These are phyloP conservation scores for Ctenochaetus hawaiiensis DNA, from an alignment of 2,797 vertebrate genomes.

Conservation along the genomic window DNA sequence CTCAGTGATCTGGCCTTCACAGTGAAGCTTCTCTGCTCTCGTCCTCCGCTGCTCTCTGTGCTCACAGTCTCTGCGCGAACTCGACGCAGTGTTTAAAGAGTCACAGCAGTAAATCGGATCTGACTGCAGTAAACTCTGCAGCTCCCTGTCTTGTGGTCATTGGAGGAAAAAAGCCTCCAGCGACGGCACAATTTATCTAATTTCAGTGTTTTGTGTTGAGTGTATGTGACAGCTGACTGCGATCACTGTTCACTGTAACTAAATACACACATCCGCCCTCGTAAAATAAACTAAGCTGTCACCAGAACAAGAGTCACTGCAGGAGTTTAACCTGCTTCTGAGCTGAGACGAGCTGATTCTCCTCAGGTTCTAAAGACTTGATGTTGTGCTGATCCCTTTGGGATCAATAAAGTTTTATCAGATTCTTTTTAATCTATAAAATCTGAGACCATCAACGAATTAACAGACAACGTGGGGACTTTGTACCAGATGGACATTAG, in stretches of 20 bases:
- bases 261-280: neutral
- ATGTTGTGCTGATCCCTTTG: too few relatives aligned
- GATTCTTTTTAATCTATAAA: too few relatives aligned
- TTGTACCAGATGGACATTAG: too few relatives aligned
- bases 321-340: neutral
- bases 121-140: constrained; percentile 45
- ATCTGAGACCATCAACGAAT: too few relatives aligned
- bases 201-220: constrained; percentile 34
- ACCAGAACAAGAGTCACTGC: neutral
- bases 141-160: constrained; percentile 31
- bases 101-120: constrained; percentile 31
- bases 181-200: constrained; percentile 32
- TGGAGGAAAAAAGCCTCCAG: constrained; percentile 34
- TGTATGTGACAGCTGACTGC: constrained; percentile 37
- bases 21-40: neutral
- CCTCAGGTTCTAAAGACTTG: neutral
- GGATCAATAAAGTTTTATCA: too few relatives aligned
- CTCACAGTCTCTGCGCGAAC: neutral
- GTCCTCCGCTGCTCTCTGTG: neutral
- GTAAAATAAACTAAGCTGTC: neutral
- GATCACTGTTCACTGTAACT: constrained; percentile 16
- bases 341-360: constrained; percentile 5
- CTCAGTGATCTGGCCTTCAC: too few relatives aligned
- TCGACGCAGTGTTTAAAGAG: neutral
- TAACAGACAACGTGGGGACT: too few relatives aligned